Evolutionary conservation across 1,140 invertebrate genomes (phyloP).

Genomic region (Xylocopa sonorina): DNA sequence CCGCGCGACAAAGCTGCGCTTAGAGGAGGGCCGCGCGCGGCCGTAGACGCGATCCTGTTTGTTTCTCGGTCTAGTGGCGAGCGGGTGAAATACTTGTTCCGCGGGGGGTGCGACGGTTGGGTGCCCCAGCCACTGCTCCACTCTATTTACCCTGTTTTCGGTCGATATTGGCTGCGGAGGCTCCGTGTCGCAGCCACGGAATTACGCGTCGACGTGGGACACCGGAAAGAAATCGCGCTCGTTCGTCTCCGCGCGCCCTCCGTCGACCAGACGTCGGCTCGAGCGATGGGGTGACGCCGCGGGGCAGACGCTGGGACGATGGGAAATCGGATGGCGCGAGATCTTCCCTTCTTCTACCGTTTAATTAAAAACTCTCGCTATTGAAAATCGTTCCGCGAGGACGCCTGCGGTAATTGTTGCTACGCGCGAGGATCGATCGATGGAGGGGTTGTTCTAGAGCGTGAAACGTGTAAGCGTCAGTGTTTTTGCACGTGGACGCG

Average conservation of each 20-base stretch:
- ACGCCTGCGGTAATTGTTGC: conserved; percentile 28
- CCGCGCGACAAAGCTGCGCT: conserved; percentile 1
- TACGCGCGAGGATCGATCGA: background rate
- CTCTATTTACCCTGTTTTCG: conserved; percentile 64
- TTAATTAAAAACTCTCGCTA: too few species aligned
- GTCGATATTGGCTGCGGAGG: conserved; percentile 54
- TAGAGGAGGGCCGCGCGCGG: background rate
- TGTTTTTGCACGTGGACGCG: too few species aligned
- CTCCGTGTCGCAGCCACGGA: conserved; percentile 45
- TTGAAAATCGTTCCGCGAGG: background rate
- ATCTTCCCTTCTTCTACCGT: too few species aligned
- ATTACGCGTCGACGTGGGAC: conserved; percentile 40
- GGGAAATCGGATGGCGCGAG: conserved; percentile 36
- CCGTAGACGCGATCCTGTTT: conserved; percentile 38
- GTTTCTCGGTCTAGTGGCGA: conserved; percentile 51
- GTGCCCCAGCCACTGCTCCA: conserved; percentile 39
- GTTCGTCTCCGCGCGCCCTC: background rate
- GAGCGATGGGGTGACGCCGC: background rate
- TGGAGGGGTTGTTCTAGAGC: background rate
- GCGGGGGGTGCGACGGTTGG: conserved; percentile 37
- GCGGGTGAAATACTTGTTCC: conserved; percentile 38
- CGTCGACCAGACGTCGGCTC: background rate
- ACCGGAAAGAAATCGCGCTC: conserved; percentile 23
- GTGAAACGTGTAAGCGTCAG: too few species aligned
- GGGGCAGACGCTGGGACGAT: background rate